Evolutionary conservation across 2,888 invertebrate genomes (phyloP).

Genomic region (Microplitis deprimator): DNA sequence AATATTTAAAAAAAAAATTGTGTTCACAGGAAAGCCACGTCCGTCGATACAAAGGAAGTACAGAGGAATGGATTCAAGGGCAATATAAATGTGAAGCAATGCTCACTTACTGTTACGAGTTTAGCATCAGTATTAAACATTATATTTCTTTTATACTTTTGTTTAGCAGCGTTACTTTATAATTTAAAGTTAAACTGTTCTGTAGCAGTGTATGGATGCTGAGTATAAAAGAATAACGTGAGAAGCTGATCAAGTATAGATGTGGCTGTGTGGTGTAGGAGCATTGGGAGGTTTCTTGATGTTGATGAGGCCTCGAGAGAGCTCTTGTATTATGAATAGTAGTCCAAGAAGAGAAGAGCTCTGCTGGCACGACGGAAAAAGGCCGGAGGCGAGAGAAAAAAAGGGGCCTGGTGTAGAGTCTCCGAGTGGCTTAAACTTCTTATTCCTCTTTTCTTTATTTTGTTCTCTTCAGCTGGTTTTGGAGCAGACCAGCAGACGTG

Average conservation of each 20-base stretch:
- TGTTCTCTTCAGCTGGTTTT: neutral
- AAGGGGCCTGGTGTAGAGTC: constrained; percentile 18
- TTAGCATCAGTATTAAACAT: neutral
- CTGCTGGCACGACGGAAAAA: constrained; percentile 14
- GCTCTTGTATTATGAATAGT: constrained; percentile 7
- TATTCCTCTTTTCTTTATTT: neutral
- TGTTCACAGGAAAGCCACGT: constrained; percentile 38
- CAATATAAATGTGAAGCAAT: neutral
- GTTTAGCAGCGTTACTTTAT: neutral
- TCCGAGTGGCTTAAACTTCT: constrained; percentile 26
- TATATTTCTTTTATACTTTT: neutral
- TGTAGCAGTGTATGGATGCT: neutral
- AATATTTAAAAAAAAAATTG: neutral
- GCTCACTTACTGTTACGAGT: neutral
- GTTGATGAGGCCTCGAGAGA: constrained; percentile 26
- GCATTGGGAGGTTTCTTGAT: constrained; percentile 9
- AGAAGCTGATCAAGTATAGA: neutral
- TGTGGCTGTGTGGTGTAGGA: neutral
- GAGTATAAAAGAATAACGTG: neutral
- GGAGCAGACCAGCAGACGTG: neutral
- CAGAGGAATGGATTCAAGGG: constrained; percentile 3
- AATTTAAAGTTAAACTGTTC: neutral
- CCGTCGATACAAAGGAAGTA: constrained; percentile 30
- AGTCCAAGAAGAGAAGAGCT: neutral
- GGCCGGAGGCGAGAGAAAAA: constrained; percentile 32